Base-by-base conservation (phyloP, 2,113 vertebrate genomes). In the Lycaon pictus region DNA sequence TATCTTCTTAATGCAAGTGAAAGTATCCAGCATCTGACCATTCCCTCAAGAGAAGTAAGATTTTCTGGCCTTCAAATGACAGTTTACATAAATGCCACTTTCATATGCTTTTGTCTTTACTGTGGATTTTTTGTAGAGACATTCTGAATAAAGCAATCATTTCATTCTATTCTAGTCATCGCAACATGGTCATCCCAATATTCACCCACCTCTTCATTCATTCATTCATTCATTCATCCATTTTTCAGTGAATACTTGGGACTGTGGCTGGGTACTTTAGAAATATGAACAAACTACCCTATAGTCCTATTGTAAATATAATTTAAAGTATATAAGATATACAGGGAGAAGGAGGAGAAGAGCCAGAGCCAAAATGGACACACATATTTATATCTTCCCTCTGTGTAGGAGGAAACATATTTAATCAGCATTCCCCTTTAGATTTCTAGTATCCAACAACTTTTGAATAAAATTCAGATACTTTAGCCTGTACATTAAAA, bases 261-360 rank as follows among this genome's bases (percentile, higher is more conserved):
- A 84, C 15, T 87, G 4, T 43, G 2, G 2, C 10, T 27, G 29
- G 27, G 6, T 77, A 15, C 12, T 93, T 48, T 82, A 23, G 8
- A 96, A 90, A 96, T 90, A 51, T 25, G 2, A 96, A 92, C 53
- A 63, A 94, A 53, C 9, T 35, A 72, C 15, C 22, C 79, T 90
- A 25, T 3, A 56, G 35, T 88, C 55, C 3, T 81, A 53, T 2
- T 77, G 10, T 71, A 5, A 88, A 27, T 81, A 63, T 82, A 48
- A 48, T 43, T 43, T 60, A 83, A 43, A 84, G 43, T 35, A 37
- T 1, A 13, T 62, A 92, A 62, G 25, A 32, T 4, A 32, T 7
- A 37, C 17, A 56, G 32, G 51, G 3, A 71, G 35, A 88, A 92
- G 43, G 1, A 62, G 13, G 53, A 25, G 22, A 56, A 67, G 23